Conservation (phyloP, 2,797 vertebrate species). For the Urosaurus nigricauda region DNA sequence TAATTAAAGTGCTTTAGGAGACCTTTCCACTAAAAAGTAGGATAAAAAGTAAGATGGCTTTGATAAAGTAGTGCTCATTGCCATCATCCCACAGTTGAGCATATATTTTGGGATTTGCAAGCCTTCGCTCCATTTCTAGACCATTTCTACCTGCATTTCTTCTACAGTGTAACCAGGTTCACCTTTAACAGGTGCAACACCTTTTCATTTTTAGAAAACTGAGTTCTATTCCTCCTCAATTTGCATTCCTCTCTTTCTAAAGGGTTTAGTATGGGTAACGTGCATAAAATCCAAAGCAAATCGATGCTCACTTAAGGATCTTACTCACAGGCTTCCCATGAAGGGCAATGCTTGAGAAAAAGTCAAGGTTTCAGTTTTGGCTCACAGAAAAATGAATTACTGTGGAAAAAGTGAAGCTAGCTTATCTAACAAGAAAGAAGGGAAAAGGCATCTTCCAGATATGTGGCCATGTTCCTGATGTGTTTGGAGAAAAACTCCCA, state of each 20-base stretch:
- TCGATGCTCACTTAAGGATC: neutral
- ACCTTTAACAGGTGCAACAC: neutral
- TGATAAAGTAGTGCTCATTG: neutral
- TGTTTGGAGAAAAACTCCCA: too few species aligned
- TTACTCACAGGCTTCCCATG: too few species aligned
- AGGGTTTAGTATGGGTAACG: too few species aligned
- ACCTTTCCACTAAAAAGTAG: neutral
- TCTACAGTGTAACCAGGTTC: neutral
- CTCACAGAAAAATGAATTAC: neutral
- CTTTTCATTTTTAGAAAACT: neutral
- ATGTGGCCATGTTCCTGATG: too few species aligned
- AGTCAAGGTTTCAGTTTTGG: neutral
- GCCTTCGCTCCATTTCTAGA: too few species aligned
- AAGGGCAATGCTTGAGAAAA: neutral
- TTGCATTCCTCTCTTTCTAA: neutral
- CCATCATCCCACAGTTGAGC: neutral
- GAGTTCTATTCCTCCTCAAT: neutral
- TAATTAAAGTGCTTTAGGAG: neutral
- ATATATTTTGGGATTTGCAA: too few species aligned
- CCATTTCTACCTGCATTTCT: too few species aligned
- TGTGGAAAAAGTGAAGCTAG: neutral
- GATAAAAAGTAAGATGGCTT: neutral
- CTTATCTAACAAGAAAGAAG: neutral
- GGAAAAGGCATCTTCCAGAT: too few species aligned
- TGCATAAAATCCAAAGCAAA: neutral